A percentile compares a stretch with the other conserved stretches of the same genome.
Conservation (phyloP, 1,140 invertebrate genomes). For the Drosophila mojavensis region DNA sequence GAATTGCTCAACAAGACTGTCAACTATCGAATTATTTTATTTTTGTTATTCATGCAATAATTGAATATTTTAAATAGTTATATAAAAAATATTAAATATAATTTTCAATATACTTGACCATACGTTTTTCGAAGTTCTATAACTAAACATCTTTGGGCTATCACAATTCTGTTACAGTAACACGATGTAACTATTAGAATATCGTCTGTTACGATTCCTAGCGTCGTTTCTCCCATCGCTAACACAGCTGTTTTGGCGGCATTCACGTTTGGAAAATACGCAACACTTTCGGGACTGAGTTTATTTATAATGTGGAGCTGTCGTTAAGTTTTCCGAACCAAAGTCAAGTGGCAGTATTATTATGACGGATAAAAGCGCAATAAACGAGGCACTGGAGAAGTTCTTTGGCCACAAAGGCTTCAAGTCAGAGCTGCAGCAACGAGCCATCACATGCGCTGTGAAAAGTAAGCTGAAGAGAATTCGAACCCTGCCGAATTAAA, state of each 20-base stretch:
- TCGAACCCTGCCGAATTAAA: neutral
- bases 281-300: slow-evolving; percentile 19
- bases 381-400: slow-evolving; percentile 54
- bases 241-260: slow-evolving; percentile 52
- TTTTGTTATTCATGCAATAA: neutral
- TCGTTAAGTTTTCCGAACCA: slow-evolving; percentile 8
- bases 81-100: neutral
- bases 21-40: neutral
- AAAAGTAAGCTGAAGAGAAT: slow-evolving; percentile 58
- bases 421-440: slow-evolving; percentile 75
- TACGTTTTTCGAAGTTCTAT: neutral
- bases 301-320: slow-evolving; percentile 23
- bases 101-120: neutral
- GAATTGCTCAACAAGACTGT: neutral
- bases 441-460: slow-evolving; percentile 68
- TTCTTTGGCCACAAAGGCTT: slow-evolving; percentile 73
- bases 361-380: slow-evolving; percentile 48
- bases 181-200: neutral
- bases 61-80: neutral
- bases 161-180: neutral
- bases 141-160: neutral
- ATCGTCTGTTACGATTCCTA: neutral
- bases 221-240: slow-evolving; percentile 22
- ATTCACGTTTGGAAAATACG: slow-evolving; percentile 38
- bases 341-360: neutral